Percentiles rank a stretch among this genome's conserved stretches.
Evolutionary conservation across 2,113 vertebrate genomes (phyloP).

Genomic region (Sisor rabdophorus): DNA sequence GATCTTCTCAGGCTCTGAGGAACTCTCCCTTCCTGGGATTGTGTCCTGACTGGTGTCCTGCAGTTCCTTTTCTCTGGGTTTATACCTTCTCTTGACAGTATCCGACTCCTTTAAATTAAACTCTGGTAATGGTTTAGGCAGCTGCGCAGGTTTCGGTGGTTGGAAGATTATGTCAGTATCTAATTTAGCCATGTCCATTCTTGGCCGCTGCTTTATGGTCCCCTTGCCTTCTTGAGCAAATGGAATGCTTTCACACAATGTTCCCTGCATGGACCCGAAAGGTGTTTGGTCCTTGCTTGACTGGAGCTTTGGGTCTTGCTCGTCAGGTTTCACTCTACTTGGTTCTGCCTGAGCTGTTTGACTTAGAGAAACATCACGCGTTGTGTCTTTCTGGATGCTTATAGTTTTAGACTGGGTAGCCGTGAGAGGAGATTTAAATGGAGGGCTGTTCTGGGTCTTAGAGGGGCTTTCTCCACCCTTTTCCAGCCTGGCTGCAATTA

Average conservation of each 20-base stretch:
- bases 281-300: slow-evolving; percentile 45
- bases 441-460: slow-evolving; percentile 46
- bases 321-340: slow-evolving; percentile 48
- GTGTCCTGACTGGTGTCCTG: slow-evolving; percentile 48
- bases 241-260: slow-evolving; percentile 79
- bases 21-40: slow-evolving; percentile 43
- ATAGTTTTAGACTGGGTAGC: slow-evolving; percentile 40
- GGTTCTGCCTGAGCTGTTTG: slow-evolving; percentile 36
- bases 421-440: slow-evolving; percentile 27
- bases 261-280: slow-evolving; percentile 66
- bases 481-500: slow-evolving; percentile 66
- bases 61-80: slow-evolving; percentile 76
- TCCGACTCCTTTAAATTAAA: slow-evolving; percentile 94
- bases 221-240: slow-evolving; percentile 93
- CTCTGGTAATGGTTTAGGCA: slow-evolving; percentile 67
- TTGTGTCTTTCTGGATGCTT: slow-evolving; percentile 67
- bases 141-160: neutral
- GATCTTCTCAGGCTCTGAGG: slow-evolving; percentile 59
- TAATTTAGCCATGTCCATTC: slow-evolving; percentile 53
- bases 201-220: slow-evolving; percentile 91
- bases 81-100: slow-evolving; percentile 87
- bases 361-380: slow-evolving; percentile 67
- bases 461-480: slow-evolving; percentile 43
- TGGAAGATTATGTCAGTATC: slow-evolving; percentile 43
- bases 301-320: slow-evolving; percentile 63